Conservation (phyloP, 2,888 invertebrate species). For the Acleris sparsana region DNA sequence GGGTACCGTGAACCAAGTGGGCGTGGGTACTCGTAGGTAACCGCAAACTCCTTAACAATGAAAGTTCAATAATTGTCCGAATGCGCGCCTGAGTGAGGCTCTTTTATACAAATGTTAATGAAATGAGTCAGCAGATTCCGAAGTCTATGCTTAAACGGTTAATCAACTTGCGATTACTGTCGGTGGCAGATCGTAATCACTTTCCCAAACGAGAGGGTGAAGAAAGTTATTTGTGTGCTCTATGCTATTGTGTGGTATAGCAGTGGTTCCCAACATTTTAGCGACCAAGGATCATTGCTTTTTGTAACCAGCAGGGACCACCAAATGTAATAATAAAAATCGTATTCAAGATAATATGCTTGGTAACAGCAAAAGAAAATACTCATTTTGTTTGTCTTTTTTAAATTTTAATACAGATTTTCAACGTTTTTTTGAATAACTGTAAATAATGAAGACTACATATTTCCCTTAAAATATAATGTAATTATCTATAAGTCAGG, state of each 20-base stretch:
- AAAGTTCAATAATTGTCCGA: constrained; percentile 18
- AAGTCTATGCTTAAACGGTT: constrained; percentile 16
- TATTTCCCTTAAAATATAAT: too few species aligned
- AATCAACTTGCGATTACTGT: constrained; percentile 25
- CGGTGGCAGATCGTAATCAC: constrained; percentile 21
- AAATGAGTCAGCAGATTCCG: constrained; percentile 25
- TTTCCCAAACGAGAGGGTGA: constrained; percentile 25
- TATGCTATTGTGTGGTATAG: constrained; percentile 29
- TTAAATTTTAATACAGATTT: too few species aligned
- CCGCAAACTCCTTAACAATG: constrained; percentile 6
- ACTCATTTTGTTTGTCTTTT: too few species aligned
- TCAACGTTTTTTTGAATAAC: too few species aligned
- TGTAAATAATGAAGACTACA: too few species aligned
- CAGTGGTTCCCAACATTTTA: too few species aligned
- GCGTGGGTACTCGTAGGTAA: background rate
- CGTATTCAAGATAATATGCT: too few species aligned
- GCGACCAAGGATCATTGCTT: too few species aligned
- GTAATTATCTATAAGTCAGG: too few species aligned
- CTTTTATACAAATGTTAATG: constrained; percentile 19
- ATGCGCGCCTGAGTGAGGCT: background rate
- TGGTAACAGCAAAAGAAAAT: too few species aligned
- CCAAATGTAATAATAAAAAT: too few species aligned
- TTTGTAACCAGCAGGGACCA: too few species aligned
- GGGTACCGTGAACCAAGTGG: background rate
- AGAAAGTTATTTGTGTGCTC: constrained; percentile 35